Conservation (phyloP, 2,888 invertebrate species). For the Parochlus steinenii region DNA sequence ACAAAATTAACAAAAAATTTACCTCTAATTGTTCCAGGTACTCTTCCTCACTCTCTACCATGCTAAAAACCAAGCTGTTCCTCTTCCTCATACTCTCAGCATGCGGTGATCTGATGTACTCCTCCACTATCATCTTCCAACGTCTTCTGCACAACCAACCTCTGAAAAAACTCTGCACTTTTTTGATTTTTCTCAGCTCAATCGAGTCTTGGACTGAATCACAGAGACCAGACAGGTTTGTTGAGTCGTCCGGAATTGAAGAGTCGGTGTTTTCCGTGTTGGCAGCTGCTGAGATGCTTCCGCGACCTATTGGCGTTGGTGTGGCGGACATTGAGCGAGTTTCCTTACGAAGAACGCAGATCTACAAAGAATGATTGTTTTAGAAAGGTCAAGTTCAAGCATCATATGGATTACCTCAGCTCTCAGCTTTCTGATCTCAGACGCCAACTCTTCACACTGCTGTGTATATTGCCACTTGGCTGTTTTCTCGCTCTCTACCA, state of each 20-base stretch:
- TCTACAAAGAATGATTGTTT: slow-evolving; percentile 32
- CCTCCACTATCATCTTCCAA: slow-evolving; percentile 90
- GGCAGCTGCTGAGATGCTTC: slow-evolving; percentile 19
- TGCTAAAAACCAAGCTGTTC: slow-evolving; percentile 74
- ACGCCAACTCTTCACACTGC: slow-evolving; percentile 77
- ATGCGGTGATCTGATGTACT: slow-evolving; percentile 86
- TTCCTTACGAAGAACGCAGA: slow-evolving; percentile 67
- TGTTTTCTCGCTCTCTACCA: slow-evolving; percentile 81
- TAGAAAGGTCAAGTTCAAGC: slow-evolving; percentile 1
- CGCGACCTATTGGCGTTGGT: slow-evolving; percentile 22
- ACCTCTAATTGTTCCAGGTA: slow-evolving; percentile 82
- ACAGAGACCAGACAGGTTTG: slow-evolving; percentile 15
- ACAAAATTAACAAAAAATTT: slow-evolving; percentile 18
- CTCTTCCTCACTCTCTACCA: slow-evolving; percentile 88
- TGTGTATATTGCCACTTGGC: slow-evolving; percentile 88
- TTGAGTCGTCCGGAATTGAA: slow-evolving; percentile 25
- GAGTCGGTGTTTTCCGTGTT: slow-evolving; percentile 20
- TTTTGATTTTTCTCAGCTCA: slow-evolving; percentile 78
- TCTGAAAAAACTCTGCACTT: slow-evolving; percentile 73
- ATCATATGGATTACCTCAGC: slow-evolving; percentile 46
- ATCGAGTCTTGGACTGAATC: slow-evolving; percentile 36
- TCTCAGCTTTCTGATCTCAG: slow-evolving; percentile 75
- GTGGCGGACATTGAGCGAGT: slow-evolving; percentile 38
- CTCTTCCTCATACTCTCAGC: slow-evolving; percentile 87
- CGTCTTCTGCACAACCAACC: slow-evolving; percentile 82